Evolutionary conservation across 2,888 invertebrate species (phyloP).

Genomic region (Cryptocephalus primarius): DNA sequence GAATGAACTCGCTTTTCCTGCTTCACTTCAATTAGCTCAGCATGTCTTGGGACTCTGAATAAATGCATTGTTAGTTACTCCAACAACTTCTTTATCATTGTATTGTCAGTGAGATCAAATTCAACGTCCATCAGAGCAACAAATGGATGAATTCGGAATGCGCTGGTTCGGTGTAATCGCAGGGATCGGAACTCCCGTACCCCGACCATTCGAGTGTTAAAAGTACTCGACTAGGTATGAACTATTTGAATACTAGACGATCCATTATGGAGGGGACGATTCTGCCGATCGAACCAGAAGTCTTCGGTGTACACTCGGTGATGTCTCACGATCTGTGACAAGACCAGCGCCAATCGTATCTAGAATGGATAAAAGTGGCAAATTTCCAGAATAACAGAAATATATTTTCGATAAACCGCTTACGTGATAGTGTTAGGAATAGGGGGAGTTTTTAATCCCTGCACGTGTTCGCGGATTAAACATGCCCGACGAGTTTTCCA

Average conservation of each 20-base stretch:
- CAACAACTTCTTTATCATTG: no score
- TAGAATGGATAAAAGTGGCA: constrained; percentile 3
- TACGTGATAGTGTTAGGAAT: neutral
- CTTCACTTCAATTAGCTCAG: no score
- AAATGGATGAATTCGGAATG: no score
- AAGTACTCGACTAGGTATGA: constrained; percentile 16
- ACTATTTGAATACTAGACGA: constrained; percentile 17
- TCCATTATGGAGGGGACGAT: constrained; percentile 15
- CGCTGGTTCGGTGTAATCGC: no score
- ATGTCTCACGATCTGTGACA: constrained; percentile 6
- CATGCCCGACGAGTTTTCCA: no score
- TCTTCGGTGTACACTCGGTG: constrained; percentile 3
- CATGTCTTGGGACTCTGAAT: no score
- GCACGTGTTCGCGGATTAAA: no score
- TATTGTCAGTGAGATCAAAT: no score
- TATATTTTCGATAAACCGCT: constrained; percentile 1
- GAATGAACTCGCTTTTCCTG: no score
- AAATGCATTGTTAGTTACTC: no score
- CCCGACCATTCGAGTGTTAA: constrained; percentile 9
- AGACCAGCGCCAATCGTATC: constrained; percentile 3
- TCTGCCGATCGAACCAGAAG: constrained; percentile 17
- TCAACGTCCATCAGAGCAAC: no score
- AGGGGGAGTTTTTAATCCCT: no score
- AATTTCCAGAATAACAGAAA: constrained; percentile 1
- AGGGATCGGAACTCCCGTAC: neutral